Evolutionary conservation across 2,113 vertebrate genomes (phyloP), one percentile per base, ranked within the genome.

Genomic region (Amphiprion percula): DNA sequence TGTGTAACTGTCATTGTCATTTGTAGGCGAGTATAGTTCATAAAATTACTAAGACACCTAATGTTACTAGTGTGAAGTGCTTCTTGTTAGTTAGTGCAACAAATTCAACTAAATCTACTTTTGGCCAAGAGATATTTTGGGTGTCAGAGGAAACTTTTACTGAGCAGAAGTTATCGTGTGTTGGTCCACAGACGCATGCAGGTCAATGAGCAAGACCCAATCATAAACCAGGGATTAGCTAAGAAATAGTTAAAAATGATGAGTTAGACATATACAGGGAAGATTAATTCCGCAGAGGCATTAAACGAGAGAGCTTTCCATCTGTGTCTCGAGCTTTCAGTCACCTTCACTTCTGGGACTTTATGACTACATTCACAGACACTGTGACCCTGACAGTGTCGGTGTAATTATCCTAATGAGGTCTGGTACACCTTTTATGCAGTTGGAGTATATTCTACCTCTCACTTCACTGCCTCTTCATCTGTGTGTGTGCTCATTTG

Each of bases 341-440:
- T 68, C 67, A 49, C 24, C 80, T 68, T 53, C 21, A 2, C 4
- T 72, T 64, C 76, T 61, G 21, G 24, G 47, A 21, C 58, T 53
- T 75, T 85, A 73, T 61, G 59, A 60, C 56, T 41, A 26, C 64
- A 53, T 78, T 58, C 67, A 61, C 21, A 71, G 58, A 62, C 26
- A 28, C 55, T 59, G 41, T 66, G 75, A 86, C 70, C 59, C 46
- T 54, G 30, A 4, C 54, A 56, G 4, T 50, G 59, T 79, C 33
- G 0, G 24, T 39, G 62, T 69, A 74, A 83, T 76, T 60, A 75
- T 72, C 71, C 58, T 83, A 78, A 81, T 82, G 58, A 82, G 70
- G 80, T 81, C 54, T 74, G 47, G 28, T n/a, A 19, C 19, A 85
- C 61, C 54, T 80, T 74, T 71, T 55, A 75, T 76, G 11, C 78